Conservation (phyloP, 2,888 invertebrate species). For the Volucella inanis region DNA sequence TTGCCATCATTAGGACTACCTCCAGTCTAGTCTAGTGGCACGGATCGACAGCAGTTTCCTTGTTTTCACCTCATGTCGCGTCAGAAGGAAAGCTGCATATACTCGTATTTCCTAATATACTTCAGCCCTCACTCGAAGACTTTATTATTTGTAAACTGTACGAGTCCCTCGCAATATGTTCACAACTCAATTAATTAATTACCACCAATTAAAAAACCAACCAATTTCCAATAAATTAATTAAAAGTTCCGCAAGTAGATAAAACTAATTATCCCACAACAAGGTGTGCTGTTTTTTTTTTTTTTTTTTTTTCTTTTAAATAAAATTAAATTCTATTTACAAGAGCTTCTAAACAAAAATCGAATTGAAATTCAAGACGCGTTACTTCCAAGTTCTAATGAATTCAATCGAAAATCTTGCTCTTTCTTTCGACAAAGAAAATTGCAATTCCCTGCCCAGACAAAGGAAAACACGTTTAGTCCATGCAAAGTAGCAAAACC, state of each 20-base stretch:
- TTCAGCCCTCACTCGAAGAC: too few species aligned
- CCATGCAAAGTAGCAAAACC: not conserved
- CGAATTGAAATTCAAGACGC: slow-evolving; percentile 49
- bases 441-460: not conserved
- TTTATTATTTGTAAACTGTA: too few species aligned
- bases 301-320: not conserved
- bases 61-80: too few species aligned
- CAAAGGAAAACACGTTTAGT: not conserved
- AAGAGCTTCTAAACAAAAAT: too few species aligned
- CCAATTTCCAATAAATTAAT: slow-evolving; percentile 45
- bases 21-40: too few species aligned
- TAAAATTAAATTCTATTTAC: slow-evolving; percentile 39
- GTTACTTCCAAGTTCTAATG: not conserved
- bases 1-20: too few species aligned
- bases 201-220: slow-evolving; percentile 1
- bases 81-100: too few species aligned
- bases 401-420: not conserved
- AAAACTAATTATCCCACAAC: slow-evolving; percentile 31
- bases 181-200: slow-evolving; percentile 34
- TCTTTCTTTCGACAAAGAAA: not conserved
- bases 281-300: not conserved
- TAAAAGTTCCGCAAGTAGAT: slow-evolving; percentile 28
- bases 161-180: not conserved
- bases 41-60: too few species aligned
- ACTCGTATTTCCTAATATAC: too few species aligned